Percentiles rank a stretch among this genome's conserved stretches.
These are phyloP conservation scores for Drosophila novamexicana DNA, from an alignment of 1,140 invertebrate species.

Conservation along the genomic window DNA sequence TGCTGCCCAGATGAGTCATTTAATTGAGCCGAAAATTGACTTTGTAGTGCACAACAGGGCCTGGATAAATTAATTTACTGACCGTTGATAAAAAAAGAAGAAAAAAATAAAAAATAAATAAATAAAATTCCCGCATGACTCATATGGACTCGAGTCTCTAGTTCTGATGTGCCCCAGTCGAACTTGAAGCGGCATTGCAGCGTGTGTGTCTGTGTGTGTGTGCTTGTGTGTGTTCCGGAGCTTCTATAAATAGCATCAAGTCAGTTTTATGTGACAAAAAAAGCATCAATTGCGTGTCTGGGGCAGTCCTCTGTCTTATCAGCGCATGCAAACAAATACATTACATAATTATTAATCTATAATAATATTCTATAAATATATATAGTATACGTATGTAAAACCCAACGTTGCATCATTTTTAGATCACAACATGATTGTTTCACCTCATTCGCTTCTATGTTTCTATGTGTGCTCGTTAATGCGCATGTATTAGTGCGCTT, in stretches of 20 bases:
- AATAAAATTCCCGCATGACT: conserved; percentile 56
- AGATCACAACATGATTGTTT: conserved; percentile 4
- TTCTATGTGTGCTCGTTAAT: not conserved
- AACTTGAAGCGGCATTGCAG: not conserved
- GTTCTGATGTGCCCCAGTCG: not conserved
- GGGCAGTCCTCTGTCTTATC: conserved; percentile 45
- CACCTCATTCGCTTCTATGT: not conserved
- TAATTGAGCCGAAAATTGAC: conserved; percentile 77
- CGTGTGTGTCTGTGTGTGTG: not conserved
- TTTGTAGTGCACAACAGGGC: conserved; percentile 40
- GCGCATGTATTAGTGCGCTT: not conserved
- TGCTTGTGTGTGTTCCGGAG: not conserved
- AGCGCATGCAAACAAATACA: not conserved
- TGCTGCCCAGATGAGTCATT: conserved; percentile 72
- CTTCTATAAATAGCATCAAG: conserved; percentile 47
- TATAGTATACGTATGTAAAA: too few relatives aligned
- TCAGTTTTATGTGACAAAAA: conserved; percentile 26
- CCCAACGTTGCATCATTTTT: conserved; percentile 12
- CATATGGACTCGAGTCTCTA: conserved; percentile 34
- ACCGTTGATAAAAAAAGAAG: conserved; percentile 57
- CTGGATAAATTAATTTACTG: conserved; percentile 77
- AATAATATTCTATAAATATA: not conserved
- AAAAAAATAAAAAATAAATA: conserved; percentile 14
- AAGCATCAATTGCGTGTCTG: conserved; percentile 10
- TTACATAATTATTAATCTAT: not conserved